Base-by-base conservation (phyloP, 2,888 invertebrate genomes). In the Octodonta nipae region DNA sequence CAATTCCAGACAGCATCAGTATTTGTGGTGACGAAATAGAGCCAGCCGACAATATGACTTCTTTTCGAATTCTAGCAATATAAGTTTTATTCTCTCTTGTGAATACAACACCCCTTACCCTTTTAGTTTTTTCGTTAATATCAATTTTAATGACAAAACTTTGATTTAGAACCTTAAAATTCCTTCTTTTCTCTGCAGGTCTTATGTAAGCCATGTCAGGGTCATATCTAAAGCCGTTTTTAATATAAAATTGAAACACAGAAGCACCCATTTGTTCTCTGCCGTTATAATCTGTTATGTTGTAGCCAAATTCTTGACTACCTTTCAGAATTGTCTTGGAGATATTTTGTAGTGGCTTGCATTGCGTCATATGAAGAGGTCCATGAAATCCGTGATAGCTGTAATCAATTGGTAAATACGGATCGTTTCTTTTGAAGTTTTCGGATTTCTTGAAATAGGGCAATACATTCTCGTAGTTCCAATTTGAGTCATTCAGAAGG, bases 11-110 rank as follows among this genome's bases (percentile, higher is more conserved):
- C 8, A 87, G 56, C 79, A 86, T 77, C 28, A 89, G 58, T 7
- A 88, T 58, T 54, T 87, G 86, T 0, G 88, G 83, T 1, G 84
- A 80, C 37, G 80, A 82, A 14, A 88, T 74, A 1, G 78, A 64
- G 4, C 88, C 87, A 1, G 83, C 83, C 6, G 78, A 72, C n/a
- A 87, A 58, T 31, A 88, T 70, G 1, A 87, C 70, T 58, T 83
- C 86, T 41, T 75, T 80, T 4, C 64, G 67, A 3, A 81, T 82
- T 5, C 59, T 54, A 1, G 65, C 66, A 7, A 54, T 45, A 36
- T 60, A 72, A 41, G 64, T 65, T 49, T 52, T 60, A 10, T 67
- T 68, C 36, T 70, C 63, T 52, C 77, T 77, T 2, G 65, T 46
- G 47, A 35, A 38, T 13, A 33, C 27, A 1, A 84, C 76, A 0